Evolutionary conservation across 1,140 invertebrate genomes (phyloP), one percentile per base, ranked within the genome.

Genomic region (Nilaparvata lugens): DNA sequence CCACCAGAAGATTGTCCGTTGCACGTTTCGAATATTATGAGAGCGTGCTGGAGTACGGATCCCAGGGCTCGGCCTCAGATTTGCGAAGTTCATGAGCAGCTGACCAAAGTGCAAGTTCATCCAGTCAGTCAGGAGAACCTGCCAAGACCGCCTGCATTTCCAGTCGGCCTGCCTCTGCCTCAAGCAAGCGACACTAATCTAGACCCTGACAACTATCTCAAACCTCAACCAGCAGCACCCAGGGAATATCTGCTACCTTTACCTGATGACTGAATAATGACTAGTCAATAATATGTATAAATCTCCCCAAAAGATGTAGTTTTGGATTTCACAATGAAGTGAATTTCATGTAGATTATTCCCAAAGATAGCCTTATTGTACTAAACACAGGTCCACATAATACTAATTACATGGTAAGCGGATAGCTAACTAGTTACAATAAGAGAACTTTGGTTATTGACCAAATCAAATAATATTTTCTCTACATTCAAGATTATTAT

Each of bases 31-130:
- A 83, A 90, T 64, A 72, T 95, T 62, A 95, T 95, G 91, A 77
- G 82, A 4, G 81, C 83, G 1, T 94, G 91, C 66, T 95, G 92
- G 91, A 87, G 87, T 70, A 83, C 82, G 0, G 89, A 95, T 64
- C 85, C 91, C 0, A 80, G 81, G 43, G 86, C 94, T 66, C 79
- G 93, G 23, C 80, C 88, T 18, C 81, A 75, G 1, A 94, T 94
- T 69, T 68, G 79, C 2, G 82, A 86, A 54, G 87, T 94, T 58
- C 78, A 83, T 69, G 80, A 83, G 11, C 83, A 81, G 63, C 73
- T 91, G 11, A 78, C 82, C 52, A 76, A 77, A 24, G 76, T 71
- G 2, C 75, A 74, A 1, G 40, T 53, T 21, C 53, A 42, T 28
- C 21, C 55, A 45, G 62, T 64, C 35, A 54, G 51, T 23, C 55